Percentiles rank a stretch among this genome's conserved stretches.
These are phyloP conservation scores for Plecturocebus donacophilus DNA, from an alignment of 2,113 vertebrate species.

Conservation along the genomic window DNA sequence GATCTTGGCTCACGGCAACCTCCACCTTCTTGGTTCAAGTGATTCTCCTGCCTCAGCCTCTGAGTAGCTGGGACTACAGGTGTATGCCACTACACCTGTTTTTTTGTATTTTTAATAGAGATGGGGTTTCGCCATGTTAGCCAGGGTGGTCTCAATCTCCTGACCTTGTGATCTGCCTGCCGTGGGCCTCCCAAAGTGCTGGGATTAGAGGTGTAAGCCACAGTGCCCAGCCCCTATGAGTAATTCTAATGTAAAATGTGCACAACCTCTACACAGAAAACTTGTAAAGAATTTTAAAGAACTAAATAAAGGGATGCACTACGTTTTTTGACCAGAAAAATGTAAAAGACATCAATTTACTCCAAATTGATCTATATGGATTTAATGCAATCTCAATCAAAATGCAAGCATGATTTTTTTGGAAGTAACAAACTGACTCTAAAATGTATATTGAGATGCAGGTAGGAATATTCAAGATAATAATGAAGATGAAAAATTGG, in stretches of 20 bases:
- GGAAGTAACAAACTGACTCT: not conserved
- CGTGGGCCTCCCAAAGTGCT: too few species aligned
- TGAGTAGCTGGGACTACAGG: too few species aligned
- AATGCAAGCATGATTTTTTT: not conserved
- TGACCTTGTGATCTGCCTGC: too few species aligned
- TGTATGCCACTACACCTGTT: too few species aligned
- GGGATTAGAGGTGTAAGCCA: too few species aligned
- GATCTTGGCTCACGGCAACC: too few species aligned
- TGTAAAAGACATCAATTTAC: not conserved
- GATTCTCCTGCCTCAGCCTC: too few species aligned
- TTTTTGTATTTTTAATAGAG: too few species aligned
- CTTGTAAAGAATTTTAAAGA: not conserved
- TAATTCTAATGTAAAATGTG: not conserved
- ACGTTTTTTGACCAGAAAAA: not conserved
- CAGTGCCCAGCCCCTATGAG: not conserved
- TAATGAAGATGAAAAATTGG: not conserved
- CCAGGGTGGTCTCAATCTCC: too few species aligned
- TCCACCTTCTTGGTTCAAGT: too few species aligned
- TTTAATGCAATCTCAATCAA: not conserved
- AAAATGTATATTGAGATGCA: not conserved
- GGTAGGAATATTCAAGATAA: not conserved
- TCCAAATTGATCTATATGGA: not conserved
- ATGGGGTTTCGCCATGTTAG: too few species aligned
- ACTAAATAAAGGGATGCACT: not conserved
- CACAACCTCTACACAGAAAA: not conserved